phyloP scores from a whole-genome alignment of 2,888 invertebrate species.

The Drosophila maculinotata region DNA sequence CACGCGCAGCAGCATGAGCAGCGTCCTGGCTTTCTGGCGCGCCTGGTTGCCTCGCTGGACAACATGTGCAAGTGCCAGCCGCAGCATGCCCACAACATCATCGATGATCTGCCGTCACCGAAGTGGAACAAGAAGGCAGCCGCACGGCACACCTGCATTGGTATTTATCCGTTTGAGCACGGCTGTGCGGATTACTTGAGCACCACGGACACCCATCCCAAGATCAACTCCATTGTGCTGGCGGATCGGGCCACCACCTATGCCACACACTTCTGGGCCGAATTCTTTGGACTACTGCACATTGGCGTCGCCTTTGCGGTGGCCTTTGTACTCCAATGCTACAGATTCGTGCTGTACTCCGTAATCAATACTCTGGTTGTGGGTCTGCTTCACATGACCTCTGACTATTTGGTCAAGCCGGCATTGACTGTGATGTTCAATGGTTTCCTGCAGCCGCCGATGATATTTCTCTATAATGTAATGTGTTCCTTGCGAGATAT shows the following conservation, averaged over 20 bases:
- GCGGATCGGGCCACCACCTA: conserved; percentile 87
- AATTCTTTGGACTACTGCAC: conserved; percentile 88
- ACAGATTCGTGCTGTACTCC: conserved; percentile 87
- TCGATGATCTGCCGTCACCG: conserved; percentile 75
- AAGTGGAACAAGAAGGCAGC: conserved; percentile 63
- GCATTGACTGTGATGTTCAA: conserved; percentile 88
- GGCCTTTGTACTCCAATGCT: conserved; percentile 87
- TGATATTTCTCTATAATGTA: conserved; percentile 88
- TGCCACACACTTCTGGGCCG: conserved; percentile 89
- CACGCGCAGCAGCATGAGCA: conserved; percentile 18
- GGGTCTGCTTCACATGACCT: conserved; percentile 87
- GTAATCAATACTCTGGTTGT: conserved; percentile 87
- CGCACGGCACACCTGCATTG: conserved; percentile 84
- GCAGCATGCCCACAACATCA: conserved; percentile 41
- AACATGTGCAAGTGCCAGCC: conserved; percentile 72
- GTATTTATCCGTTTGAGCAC: conserved; percentile 90
- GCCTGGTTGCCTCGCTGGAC: conserved; percentile 67
- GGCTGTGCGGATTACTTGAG: conserved; percentile 88
- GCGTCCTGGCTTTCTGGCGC: conserved; percentile 50
- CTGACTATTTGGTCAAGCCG: conserved; percentile 90
- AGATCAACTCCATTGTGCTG: conserved; percentile 86
- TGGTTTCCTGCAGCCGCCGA: conserved; percentile 88
- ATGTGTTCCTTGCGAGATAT: conserved; percentile 88
- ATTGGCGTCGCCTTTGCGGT: conserved; percentile 87
- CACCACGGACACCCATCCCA: conserved; percentile 88